phyloP scores from a whole-genome alignment of 2,888 invertebrate species.

The Drosophila kuntzei region DNA sequence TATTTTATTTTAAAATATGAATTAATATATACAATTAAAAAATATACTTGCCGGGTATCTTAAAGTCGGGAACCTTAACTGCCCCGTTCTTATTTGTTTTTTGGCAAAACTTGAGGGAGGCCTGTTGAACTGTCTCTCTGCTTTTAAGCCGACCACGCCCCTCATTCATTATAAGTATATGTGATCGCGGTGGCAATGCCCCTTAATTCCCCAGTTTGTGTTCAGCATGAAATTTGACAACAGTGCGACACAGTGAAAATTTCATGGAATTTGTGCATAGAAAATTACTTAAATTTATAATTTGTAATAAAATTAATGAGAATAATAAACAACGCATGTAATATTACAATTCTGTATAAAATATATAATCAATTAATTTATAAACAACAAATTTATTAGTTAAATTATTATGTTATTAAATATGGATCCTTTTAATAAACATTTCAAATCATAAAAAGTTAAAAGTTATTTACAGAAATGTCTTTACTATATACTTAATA shows the following conservation, averaged over 20 bases:
- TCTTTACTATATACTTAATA: too few species aligned
- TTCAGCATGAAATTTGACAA: background rate
- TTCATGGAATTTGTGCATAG: background rate
- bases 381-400: too few species aligned
- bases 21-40: too few species aligned
- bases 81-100: constrained; percentile 13
- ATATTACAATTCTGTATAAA: too few species aligned
- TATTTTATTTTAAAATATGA: too few species aligned
- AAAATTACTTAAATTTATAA: too few species aligned
- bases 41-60: too few species aligned
- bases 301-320: too few species aligned
- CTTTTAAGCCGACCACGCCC: constrained; percentile 53
- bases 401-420: too few species aligned
- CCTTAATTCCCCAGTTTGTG: constrained; percentile 13
- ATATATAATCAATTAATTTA: too few species aligned
- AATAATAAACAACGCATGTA: too few species aligned
- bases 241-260: constrained; percentile 11
- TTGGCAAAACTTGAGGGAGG: constrained; percentile 9
- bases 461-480: too few species aligned
- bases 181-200: constrained; percentile 25
- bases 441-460: background rate
- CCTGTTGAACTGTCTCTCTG: constrained; percentile 12
- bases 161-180: constrained; percentile 50
- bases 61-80: background rate
- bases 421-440: background rate